These are phyloP conservation scores for Vanessa tameamea DNA, from an alignment of 1,140 invertebrate genomes.

Conservation along the genomic window DNA sequence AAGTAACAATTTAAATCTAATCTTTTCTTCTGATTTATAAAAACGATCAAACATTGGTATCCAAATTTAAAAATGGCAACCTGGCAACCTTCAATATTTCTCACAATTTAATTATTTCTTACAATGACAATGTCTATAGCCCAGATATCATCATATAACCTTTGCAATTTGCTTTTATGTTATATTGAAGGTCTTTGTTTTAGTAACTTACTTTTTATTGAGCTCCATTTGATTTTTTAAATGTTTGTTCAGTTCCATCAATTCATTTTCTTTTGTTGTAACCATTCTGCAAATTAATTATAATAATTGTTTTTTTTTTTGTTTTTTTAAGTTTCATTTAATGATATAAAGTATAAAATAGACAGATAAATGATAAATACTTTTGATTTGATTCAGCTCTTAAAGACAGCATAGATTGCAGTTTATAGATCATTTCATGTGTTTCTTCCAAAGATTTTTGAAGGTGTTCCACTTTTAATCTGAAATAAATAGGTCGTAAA, in stretches of 20 bases:
- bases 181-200: no score
- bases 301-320: background rate
- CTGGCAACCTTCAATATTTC: no score
- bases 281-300: conserved; percentile 56
- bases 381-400: conserved; percentile 65
- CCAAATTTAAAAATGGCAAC: no score
- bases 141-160: no score
- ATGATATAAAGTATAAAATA: background rate
- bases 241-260: conserved; percentile 71
- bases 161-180: no score
- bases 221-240: conserved; percentile 74
- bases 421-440: conserved; percentile 62
- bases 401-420: conserved; percentile 66
- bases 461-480: conserved; percentile 67
- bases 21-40: no score
- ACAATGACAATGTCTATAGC: no score
- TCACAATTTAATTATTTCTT: no score
- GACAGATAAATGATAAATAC: conserved; percentile 42
- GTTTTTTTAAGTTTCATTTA: no score
- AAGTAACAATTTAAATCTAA: no score
- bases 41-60: no score
- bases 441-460: conserved; percentile 73
- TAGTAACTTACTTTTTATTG: conserved; percentile 65
- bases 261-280: conserved; percentile 67
- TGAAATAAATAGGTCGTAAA: conserved; percentile 32